These are phyloP conservation scores for human DNA, from an alignment of 2,113 vertebrate species.

Conservation along the genomic window DNA sequence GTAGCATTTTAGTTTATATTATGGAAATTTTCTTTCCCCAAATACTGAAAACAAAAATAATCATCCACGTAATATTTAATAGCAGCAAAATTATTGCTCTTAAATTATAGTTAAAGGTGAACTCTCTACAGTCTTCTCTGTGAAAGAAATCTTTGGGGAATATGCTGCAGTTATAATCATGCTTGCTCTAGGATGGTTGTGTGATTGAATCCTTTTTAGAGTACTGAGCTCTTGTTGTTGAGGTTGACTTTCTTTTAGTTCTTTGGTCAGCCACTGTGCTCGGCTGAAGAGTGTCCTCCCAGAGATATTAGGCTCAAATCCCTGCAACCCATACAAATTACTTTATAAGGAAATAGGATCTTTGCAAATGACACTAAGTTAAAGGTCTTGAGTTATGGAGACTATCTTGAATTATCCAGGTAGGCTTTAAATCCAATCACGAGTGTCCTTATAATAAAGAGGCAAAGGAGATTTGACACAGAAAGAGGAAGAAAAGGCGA, in stretches of 20 bases:
- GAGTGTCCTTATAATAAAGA: neutral
- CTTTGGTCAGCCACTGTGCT: neutral
- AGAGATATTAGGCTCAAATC: neutral
- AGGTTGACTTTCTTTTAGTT: neutral
- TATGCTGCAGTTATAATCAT: neutral
- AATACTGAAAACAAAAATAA: neutral
- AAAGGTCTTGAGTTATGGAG: neutral
- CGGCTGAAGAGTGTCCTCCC: neutral
- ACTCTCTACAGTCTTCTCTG: neutral
- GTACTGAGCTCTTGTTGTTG: neutral
- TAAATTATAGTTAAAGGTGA: neutral
- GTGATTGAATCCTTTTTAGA: neutral
- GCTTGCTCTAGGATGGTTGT: neutral
- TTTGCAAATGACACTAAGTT: neutral
- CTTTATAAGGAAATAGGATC: neutral
- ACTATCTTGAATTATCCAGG: neutral
- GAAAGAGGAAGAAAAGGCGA: neutral
- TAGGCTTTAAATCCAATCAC: neutral
- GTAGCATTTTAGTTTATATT: neutral
- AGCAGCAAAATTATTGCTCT: neutral
- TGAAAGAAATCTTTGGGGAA: neutral
- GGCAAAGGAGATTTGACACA: neutral
- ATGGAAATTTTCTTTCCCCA: neutral
- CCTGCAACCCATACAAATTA: neutral
- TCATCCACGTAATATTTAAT: neutral